Evolutionary conservation across 1,140 invertebrate species (phyloP).

Genomic region (Lamellibrachia luymesi): DNA sequence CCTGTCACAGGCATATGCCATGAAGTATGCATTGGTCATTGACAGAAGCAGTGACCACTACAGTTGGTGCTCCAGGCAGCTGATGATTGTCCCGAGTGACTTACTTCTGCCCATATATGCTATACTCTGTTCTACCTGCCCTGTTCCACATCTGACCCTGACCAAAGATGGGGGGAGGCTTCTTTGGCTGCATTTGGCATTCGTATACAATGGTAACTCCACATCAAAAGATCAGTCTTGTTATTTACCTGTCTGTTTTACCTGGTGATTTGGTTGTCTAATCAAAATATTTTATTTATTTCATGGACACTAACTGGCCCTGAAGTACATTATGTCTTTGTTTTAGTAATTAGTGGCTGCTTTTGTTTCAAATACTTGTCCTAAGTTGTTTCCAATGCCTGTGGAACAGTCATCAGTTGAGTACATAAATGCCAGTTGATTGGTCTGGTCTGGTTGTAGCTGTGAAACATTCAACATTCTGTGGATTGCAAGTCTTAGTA

Average conservation of each 20-base stretch:
- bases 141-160: neutral
- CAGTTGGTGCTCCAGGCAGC: too few relatives aligned
- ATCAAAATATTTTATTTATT: neutral
- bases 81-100: too few relatives aligned
- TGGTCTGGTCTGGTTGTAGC: neutral
- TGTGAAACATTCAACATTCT: neutral
- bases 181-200: too few relatives aligned
- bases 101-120: too few relatives aligned
- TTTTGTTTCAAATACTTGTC: neutral
- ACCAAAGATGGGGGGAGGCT: too few relatives aligned
- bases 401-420: neutral
- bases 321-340: neutral
- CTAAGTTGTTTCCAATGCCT: neutral
- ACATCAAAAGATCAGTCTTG: too few relatives aligned
- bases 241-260: neutral
- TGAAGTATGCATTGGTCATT: neutral
- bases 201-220: too few relatives aligned
- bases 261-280: neutral
- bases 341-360: neutral
- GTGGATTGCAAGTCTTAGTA: neutral
- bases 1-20: neutral
- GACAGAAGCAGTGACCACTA: neutral
- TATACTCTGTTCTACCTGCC: too few relatives aligned
- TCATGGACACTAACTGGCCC: neutral
- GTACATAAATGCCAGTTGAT: neutral